Percentiles rank a stretch among this genome's conserved stretches.
These are phyloP conservation scores for Panthera uncia DNA, from an alignment of 2,113 vertebrate species.

Conservation along the genomic window DNA sequence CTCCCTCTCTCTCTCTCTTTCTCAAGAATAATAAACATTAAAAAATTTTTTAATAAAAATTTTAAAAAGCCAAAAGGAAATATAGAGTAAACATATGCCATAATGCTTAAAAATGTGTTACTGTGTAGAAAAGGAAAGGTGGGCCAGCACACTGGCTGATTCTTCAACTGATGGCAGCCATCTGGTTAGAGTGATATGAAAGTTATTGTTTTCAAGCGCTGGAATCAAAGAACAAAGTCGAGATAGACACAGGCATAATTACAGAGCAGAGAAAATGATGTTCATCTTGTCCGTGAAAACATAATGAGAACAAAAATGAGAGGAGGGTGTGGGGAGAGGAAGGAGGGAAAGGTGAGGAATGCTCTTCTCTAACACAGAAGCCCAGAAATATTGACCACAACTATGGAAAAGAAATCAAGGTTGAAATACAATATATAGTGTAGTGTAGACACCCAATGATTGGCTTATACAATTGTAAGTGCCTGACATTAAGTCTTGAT, in stretches of 20 bases:
- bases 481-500: neutral
- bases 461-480: neutral
- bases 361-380: neutral
- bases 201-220: neutral
- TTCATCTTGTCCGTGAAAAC: neutral
- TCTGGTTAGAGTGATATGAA: neutral
- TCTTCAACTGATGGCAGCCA: neutral
- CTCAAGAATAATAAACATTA: too few species aligned
- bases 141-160: too few species aligned
- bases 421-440: neutral
- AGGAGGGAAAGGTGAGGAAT: too few species aligned
- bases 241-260: neutral
- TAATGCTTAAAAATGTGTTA: neutral
- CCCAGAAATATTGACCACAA: neutral
- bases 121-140: neutral
- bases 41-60: too few species aligned
- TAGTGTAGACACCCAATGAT: neutral
- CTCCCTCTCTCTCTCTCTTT: too few species aligned
- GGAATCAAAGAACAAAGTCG: neutral
- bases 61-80: neutral
- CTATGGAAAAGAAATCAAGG: neutral
- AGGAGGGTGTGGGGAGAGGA: fast-evolving
- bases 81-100: neutral
- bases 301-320: neutral
- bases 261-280: neutral